These are phyloP conservation scores for Pagetopsis macropterus DNA, from an alignment of 2,797 vertebrate species.

Conservation along the genomic window DNA sequence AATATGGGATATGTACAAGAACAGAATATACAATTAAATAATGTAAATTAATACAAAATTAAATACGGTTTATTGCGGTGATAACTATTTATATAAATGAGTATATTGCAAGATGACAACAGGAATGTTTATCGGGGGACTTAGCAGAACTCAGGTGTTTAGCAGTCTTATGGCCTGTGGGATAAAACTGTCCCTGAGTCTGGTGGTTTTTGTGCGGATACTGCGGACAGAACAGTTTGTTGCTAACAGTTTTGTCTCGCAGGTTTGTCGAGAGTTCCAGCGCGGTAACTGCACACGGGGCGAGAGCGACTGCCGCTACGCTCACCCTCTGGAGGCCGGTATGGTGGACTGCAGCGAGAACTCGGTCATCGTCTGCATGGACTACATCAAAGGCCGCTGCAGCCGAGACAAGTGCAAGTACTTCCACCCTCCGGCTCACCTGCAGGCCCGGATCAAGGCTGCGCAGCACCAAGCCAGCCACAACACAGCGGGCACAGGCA, in stretches of 20 bases:
- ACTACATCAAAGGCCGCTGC: slow-evolving; percentile 99
- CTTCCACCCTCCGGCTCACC: slow-evolving; percentile 97
- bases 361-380: slow-evolving; percentile 98
- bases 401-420: slow-evolving; percentile 99
- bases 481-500: slow-evolving; percentile 86
- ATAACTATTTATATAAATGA: too few species aligned
- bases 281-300: slow-evolving; percentile 97
- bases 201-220: too few species aligned
- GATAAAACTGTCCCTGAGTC: too few species aligned
- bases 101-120: too few species aligned
- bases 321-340: slow-evolving; percentile 93
- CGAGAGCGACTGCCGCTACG: slow-evolving; percentile 97
- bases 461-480: slow-evolving; percentile 97
- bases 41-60: too few species aligned
- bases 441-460: slow-evolving; percentile 99
- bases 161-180: too few species aligned
- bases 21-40: too few species aligned
- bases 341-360: slow-evolving; percentile 98
- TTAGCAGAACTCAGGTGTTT: too few species aligned
- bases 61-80: too few species aligned
- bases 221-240: too few species aligned
- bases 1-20: too few species aligned
- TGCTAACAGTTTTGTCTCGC: slow-evolving; percentile 12
- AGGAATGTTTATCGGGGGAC: too few species aligned
- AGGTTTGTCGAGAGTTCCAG: slow-evolving; percentile 99